Evolutionary conservation across 2,888 invertebrate species (phyloP), one percentile per base, ranked within the genome.

Genomic region (Xestia rhomboidea): DNA sequence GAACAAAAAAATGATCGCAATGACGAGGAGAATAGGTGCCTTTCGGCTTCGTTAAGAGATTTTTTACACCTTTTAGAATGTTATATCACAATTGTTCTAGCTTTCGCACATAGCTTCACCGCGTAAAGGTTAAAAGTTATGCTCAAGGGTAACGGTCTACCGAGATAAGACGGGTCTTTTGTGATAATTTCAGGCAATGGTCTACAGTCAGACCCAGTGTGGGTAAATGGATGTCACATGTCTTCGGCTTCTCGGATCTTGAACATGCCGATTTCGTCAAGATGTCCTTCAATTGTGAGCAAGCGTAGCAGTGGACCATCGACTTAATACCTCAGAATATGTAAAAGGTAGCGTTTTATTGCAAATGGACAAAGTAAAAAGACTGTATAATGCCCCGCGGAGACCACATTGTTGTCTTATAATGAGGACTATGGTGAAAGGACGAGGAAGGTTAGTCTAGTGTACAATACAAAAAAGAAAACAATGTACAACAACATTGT

Each of bases 291-390:
- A 54, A 54, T n/a, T 49, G 24, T 1, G 18, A 18, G 18, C 1
- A 18, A 18, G 15, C 27, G 34, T 34, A 72, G 34, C 24, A 18
- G 44, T 68, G 51, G 73, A 54, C 21, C 18, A 30, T 44, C 30
- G n/a, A 15, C 41, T 54, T 75, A 30, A 73, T 86, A 83, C 81
- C 78, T 70, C 62, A 69, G 64, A 68, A 62, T 82, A 76, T 81
- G 76, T 83, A 87, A 85, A 89, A 90, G 82, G 87, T 73, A 69
- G 74, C 78, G 15, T 84, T 88, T 85, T 89, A 87, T 87, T 79
- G 76, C 86, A 81, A 87, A 85, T 85, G 83, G 79, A 77, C 81
- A 75, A 73, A 71, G 67, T 73, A 54, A 49, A 84, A 71, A 70
- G 74, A 69, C 73, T 79, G 51, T 54, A 24, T 76, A 76, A 86